A percentile compares a stretch with the other conserved stretches of the same genome.
Conservation (phyloP, 2,797 vertebrate species). For the Protonibea diacanthus region DNA sequence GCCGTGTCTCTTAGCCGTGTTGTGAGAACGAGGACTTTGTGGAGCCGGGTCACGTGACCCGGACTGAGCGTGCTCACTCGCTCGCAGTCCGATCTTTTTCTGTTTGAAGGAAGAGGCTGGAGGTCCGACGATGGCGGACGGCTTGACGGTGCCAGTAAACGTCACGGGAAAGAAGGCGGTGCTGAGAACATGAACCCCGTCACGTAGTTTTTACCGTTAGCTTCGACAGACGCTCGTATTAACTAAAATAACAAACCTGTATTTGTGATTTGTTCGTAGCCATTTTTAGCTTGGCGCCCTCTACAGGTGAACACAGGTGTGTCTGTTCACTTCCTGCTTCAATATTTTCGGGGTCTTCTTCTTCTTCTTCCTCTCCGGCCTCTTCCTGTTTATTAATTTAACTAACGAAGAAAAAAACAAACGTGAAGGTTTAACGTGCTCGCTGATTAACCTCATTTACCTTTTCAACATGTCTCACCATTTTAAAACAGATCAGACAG, state of each 20-base stretch:
- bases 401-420: conserved; percentile 69
- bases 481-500: conserved; percentile 82
- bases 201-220: conserved; percentile 71
- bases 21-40: conserved; percentile 12
- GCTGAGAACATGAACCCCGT: conserved; percentile 7
- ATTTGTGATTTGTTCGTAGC: conserved; percentile 88
- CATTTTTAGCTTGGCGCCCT: conserved; percentile 81
- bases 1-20: conserved; percentile 33
- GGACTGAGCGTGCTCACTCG: not conserved
- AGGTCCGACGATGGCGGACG: not conserved
- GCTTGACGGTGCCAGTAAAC: not conserved
- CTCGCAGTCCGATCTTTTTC: not conserved
- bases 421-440: conserved; percentile 46
- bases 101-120: conserved; percentile 3
- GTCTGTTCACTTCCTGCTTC: conserved; percentile 81
- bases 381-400: conserved; percentile 66
- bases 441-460: conserved; percentile 81
- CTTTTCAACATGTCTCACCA: conserved; percentile 82
- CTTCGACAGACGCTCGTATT: conserved; percentile 82
- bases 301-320: conserved; percentile 59
- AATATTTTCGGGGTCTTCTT: conserved; percentile 77
- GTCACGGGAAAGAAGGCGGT: conserved; percentile 29
- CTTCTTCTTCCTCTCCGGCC: conserved; percentile 44
- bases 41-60: conserved; percentile 2
- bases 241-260: conserved; percentile 68